Evolutionary conservation across 2,888 invertebrate species (phyloP).

Genomic region (Caenorhabditis sulstoni): DNA sequence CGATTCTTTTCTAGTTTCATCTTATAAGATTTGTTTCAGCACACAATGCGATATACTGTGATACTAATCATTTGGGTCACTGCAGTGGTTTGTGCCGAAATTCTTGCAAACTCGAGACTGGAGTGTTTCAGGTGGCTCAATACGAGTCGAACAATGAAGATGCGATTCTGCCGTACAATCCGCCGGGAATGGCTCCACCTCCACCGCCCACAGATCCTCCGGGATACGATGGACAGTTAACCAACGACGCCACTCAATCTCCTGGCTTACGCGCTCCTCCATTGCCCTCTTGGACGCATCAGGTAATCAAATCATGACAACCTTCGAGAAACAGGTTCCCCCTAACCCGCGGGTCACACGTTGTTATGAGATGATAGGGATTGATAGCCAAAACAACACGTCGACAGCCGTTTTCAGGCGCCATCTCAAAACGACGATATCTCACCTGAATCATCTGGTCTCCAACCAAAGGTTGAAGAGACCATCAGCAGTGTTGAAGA

Average conservation of each 20-base stretch:
- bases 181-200: conserved; percentile 32
- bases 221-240: conserved; percentile 15
- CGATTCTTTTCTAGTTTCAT: not conserved
- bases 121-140: conserved; percentile 17
- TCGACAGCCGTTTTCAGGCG: conserved; percentile 20
- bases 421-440: conserved; percentile 13
- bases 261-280: conserved; percentile 40
- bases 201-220: conserved; percentile 41
- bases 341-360: conserved; percentile 32
- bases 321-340: conserved; percentile 27
- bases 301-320: conserved; percentile 23
- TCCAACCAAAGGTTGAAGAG: conserved; percentile 17
- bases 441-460: conserved; percentile 19
- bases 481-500: conserved; percentile 4
- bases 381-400: conserved; percentile 21
- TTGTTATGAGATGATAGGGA: conserved; percentile 43
- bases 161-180: conserved; percentile 22
- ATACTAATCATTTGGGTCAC: not conserved
- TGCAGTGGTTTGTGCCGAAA: not conserved
- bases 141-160: conserved; percentile 17
- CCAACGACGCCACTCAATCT: conserved; percentile 5
- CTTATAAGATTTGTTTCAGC: not conserved
- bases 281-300: conserved; percentile 39
- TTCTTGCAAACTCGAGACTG: not conserved
- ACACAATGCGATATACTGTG: not conserved